These are phyloP conservation scores for Peromyscus eremicus DNA, from an alignment of 2,797 vertebrate genomes.

Conservation along the genomic window DNA sequence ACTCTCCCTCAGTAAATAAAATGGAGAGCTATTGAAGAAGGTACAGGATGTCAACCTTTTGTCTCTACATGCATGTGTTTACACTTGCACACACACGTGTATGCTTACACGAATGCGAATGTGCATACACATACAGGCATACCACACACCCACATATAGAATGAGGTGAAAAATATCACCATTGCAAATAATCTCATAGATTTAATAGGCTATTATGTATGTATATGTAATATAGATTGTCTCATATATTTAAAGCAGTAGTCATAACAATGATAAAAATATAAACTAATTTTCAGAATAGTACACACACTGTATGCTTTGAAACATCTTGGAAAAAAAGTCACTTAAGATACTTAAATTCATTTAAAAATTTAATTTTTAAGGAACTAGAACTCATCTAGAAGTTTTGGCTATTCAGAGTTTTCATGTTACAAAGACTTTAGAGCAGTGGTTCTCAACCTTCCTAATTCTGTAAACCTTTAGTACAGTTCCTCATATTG, in stretches of 20 bases:
- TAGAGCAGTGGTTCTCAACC: neutral
- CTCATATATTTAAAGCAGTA: neutral
- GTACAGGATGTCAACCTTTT: too few relatives aligned
- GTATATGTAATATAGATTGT: neutral
- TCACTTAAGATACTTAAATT: constrained; percentile 8
- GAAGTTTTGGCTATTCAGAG: constrained; percentile 11
- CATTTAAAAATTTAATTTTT: neutral
- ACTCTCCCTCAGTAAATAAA: neutral
- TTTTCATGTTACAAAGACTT: constrained; percentile 10
- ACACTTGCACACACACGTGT: neutral
- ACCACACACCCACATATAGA: neutral
- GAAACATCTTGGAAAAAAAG: neutral
- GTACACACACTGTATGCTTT: neutral
- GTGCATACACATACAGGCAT: neutral
- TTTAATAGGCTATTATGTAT: neutral
- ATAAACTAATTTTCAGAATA: neutral
- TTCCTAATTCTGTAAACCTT: neutral
- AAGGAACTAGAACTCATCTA: neutral
- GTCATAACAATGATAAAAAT: neutral
- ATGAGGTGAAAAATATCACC: neutral
- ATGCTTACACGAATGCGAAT: neutral
- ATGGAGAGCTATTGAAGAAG: neutral
- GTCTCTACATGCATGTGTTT: neutral
- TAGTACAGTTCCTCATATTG: neutral
- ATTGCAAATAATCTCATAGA: neutral